Evolutionary conservation across 2,113 vertebrate species (phyloP).

Genomic region (Leucoraja erinaceus): DNA sequence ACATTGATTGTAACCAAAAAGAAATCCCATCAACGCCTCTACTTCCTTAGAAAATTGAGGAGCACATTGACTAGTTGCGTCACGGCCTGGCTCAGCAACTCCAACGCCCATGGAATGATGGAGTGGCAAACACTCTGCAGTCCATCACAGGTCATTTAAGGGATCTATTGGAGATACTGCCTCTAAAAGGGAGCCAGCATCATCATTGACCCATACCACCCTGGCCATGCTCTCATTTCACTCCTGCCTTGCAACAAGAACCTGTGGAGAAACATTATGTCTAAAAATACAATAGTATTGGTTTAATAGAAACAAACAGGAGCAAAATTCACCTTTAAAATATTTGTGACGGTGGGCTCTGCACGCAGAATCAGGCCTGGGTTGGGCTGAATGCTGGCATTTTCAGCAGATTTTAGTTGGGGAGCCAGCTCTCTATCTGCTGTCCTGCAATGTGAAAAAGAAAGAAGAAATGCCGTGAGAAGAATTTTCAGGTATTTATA

Average conservation of each 20-base stretch:
- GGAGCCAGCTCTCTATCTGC: slow-evolving; percentile 82
- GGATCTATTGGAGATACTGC: too few relatives aligned
- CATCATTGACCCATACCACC: too few relatives aligned
- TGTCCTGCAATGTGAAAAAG: slow-evolving; percentile 53
- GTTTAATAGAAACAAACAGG: background rate
- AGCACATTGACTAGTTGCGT: too few relatives aligned
- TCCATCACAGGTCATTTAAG: too few relatives aligned
- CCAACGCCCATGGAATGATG: too few relatives aligned
- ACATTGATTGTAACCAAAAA: too few relatives aligned
- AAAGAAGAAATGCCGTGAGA: slow-evolving; percentile 36
- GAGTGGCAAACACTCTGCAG: too few relatives aligned
- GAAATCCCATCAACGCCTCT: too few relatives aligned
- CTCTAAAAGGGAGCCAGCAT: too few relatives aligned
- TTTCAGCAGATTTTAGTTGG: slow-evolving; percentile 78
- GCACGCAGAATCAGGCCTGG: slow-evolving; percentile 87
- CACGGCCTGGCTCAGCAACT: too few relatives aligned
- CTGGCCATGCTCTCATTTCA: too few relatives aligned
- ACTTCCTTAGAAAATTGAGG: too few relatives aligned
- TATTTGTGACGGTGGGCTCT: slow-evolving; percentile 94
- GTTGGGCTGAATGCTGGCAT: slow-evolving; percentile 92
- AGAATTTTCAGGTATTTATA: background rate
- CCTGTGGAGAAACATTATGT: background rate
- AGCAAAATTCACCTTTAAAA: slow-evolving; percentile 73
- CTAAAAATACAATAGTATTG: background rate
- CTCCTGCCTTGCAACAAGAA: background rate